Conservation (phyloP, 2,888 invertebrate genomes). For the Papilio protenor region DNA sequence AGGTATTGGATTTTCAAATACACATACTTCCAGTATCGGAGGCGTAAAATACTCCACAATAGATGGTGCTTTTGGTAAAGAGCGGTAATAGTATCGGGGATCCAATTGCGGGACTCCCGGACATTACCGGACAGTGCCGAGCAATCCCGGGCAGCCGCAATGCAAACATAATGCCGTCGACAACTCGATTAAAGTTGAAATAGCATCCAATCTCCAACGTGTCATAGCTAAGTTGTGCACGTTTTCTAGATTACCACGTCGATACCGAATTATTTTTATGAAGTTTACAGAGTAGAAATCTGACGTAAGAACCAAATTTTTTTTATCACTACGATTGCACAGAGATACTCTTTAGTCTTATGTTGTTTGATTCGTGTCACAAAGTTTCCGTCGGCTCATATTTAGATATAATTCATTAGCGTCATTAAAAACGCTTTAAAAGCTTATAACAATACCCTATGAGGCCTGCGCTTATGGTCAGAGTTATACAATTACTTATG, state of each 20-base stretch:
- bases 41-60: conserved; percentile 44
- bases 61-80: conserved; percentile 64
- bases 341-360: no score
- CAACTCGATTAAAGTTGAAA: conserved; percentile 68
- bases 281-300: not conserved
- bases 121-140: conserved; percentile 47
- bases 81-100: conserved; percentile 60
- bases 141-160: conserved; percentile 54
- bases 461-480: not conserved
- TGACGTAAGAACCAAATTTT: no score
- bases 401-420: not conserved
- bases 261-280: conserved; percentile 13
- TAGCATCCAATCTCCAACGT: conserved; percentile 51
- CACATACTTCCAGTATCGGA: conserved; percentile 22
- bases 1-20: not conserved
- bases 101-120: conserved; percentile 51
- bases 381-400: not conserved
- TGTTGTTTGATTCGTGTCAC: no score
- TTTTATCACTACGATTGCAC: no score
- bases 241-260: conserved; percentile 31
- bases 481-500: no score
- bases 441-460: not conserved
- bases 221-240: conserved; percentile 33
- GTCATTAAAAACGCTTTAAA: not conserved
- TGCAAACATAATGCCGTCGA: conserved; percentile 63